These are phyloP conservation scores for Enoplosus armatus DNA, from an alignment of 2,797 vertebrate genomes.

Conservation along the genomic window DNA sequence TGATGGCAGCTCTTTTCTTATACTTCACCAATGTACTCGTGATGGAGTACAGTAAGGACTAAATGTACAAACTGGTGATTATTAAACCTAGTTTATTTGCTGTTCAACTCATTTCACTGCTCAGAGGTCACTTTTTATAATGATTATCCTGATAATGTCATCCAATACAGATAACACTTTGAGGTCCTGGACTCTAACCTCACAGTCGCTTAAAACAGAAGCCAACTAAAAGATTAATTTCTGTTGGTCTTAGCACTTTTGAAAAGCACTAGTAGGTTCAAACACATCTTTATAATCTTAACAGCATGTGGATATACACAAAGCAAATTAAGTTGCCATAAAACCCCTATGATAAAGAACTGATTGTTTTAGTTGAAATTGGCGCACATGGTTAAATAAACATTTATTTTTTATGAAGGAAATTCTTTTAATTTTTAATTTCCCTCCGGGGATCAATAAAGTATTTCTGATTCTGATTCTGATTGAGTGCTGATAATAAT, in stretches of 20 bases:
- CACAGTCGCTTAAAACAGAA: neutral
- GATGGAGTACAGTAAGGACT: neutral
- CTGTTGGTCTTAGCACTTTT: neutral
- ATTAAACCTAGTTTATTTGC: too few relatives aligned
- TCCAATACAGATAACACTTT: neutral
- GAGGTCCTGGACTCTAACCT: neutral
- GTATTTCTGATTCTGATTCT: too few relatives aligned
- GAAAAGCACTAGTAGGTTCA: neutral
- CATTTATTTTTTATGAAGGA: neutral
- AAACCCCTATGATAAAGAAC: neutral
- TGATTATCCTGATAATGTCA: neutral
- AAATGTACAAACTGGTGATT: neutral
- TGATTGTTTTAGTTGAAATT: neutral
- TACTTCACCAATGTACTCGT: neutral
- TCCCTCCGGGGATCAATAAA: too few relatives aligned
- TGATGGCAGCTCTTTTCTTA: neutral
- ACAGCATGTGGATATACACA: neutral
- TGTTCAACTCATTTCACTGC: too few relatives aligned
- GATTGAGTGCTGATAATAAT: too few relatives aligned
- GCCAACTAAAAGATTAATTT: neutral
- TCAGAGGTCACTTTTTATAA: neutral
- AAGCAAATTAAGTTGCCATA: neutral
- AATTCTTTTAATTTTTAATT: too few relatives aligned
- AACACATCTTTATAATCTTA: neutral
- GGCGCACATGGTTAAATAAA: neutral